These are phyloP conservation scores for Solea senegalensis DNA, from an alignment of 2,113 vertebrate genomes.

Conservation along the genomic window DNA sequence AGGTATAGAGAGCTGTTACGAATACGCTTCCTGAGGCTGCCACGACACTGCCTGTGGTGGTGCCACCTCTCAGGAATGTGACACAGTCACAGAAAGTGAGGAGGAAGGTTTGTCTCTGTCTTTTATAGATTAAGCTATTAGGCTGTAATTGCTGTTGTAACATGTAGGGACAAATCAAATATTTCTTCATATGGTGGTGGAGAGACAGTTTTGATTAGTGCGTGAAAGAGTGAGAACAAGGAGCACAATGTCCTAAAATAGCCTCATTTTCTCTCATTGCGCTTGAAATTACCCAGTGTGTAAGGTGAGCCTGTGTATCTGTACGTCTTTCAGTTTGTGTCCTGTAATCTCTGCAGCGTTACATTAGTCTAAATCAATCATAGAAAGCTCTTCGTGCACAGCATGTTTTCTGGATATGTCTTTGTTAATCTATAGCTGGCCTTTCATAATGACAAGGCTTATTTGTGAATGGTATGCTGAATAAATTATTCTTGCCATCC, in stretches of 20 bases:
- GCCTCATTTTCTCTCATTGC: slow-evolving; percentile 51
- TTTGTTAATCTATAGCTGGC: slow-evolving; percentile 14
- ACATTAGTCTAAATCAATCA: slow-evolving; percentile 29
- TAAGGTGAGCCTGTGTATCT: neutral
- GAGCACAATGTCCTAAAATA: slow-evolving; percentile 46
- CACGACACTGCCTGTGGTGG: slow-evolving; percentile 13
- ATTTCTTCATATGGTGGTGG: slow-evolving; percentile 8
- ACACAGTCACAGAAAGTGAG: slow-evolving; percentile 57
- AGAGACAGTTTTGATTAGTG: slow-evolving; percentile 33
- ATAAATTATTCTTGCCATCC: neutral
- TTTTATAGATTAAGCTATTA: slow-evolving; percentile 26
- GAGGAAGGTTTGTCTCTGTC: slow-evolving; percentile 57
- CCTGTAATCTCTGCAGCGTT: slow-evolving; percentile 28
- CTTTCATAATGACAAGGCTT: too few relatives aligned
- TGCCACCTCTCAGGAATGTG: slow-evolving; percentile 24
- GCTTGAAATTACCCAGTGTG: slow-evolving; percentile 69
- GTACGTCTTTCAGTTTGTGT: slow-evolving; percentile 1
- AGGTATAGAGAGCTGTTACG: slow-evolving; percentile 51
- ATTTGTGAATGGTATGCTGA: neutral
- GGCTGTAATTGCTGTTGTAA: slow-evolving; percentile 31
- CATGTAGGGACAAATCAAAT: slow-evolving; percentile 18
- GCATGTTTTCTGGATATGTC: slow-evolving; percentile 10
- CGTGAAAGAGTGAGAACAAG: slow-evolving; percentile 27
- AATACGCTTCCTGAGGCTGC: slow-evolving; percentile 52
- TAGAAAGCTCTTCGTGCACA: neutral